Conservation (phyloP, 1,140 invertebrate genomes). For the Scaptomyza montana region DNA sequence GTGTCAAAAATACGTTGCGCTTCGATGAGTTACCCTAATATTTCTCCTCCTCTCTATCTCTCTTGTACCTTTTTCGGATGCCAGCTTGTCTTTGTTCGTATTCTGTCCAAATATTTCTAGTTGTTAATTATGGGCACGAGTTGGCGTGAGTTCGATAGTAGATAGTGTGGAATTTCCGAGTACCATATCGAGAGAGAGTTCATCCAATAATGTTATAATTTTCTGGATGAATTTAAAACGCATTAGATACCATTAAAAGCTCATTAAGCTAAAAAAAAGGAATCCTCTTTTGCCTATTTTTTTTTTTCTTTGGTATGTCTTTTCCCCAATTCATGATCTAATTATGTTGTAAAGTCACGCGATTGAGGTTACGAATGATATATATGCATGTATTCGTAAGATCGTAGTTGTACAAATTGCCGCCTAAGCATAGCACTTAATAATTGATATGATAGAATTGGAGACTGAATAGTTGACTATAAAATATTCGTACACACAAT, state of each 20-base stretch:
- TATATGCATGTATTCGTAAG: neutral
- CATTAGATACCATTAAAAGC: constrained; percentile 74
- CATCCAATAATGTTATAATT: constrained; percentile 5
- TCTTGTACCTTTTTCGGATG: neutral
- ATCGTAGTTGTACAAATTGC: neutral
- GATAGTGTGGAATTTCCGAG: constrained; percentile 15
- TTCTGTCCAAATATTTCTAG: constrained; percentile 77
- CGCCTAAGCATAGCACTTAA: constrained; percentile 33
- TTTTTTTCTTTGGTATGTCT: neutral
- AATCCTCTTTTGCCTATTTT: neutral
- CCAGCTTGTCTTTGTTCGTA: constrained; percentile 39
- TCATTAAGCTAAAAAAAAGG: constrained; percentile 43
- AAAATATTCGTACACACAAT: constrained; percentile 19
- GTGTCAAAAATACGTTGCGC: constrained; percentile 61
- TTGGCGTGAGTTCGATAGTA: constrained; percentile 53
- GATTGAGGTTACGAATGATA: constrained; percentile 21
- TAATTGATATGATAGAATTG: constrained; percentile 45
- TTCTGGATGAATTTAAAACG: constrained; percentile 54
- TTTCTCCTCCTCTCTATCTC: neutral
- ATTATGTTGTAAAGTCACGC: constrained; percentile 76
- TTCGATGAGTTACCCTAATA: neutral
- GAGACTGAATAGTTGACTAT: neutral
- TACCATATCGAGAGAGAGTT: neutral
- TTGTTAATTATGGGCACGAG: constrained; percentile 79
- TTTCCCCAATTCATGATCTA: constrained; percentile 34